These are phyloP conservation scores for Nyctalus aviator DNA, from an alignment of 2,797 vertebrate genomes.

Conservation along the genomic window DNA sequence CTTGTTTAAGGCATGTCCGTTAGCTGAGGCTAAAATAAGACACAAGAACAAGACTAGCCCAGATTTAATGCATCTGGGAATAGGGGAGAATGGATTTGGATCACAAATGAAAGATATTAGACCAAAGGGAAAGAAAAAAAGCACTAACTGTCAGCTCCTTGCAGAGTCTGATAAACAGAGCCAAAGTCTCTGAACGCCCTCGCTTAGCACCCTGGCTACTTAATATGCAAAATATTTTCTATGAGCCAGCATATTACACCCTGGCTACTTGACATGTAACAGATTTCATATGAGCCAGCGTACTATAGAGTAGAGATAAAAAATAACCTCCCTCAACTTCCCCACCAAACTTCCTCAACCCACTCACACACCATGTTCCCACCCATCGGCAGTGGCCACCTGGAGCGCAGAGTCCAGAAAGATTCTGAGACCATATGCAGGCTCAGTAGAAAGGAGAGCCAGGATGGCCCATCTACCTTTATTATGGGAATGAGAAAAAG, in stretches of 20 bases:
- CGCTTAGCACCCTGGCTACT: not conserved
- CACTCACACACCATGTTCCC: not conserved
- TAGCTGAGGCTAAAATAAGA: slow-evolving; percentile 18
- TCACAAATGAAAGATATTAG: slow-evolving; percentile 7
- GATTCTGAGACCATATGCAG: not conserved
- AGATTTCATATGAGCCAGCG: not conserved
- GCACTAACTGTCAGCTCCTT: not conserved
- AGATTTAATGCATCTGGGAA: not conserved
- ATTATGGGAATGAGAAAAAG: not conserved
- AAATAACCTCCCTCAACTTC: not conserved
- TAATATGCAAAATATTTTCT: not conserved
- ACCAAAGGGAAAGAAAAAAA: slow-evolving; percentile 12
- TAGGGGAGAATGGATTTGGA: not conserved
- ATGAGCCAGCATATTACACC: not conserved
- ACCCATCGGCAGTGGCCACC: not conserved
- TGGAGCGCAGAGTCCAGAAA: not conserved
- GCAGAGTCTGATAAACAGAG: not conserved
- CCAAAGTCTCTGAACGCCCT: not conserved
- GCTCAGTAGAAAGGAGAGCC: not conserved
- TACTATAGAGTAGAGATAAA: not conserved
- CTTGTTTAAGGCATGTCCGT: not conserved
- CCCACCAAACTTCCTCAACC: not conserved
- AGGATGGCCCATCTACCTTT: not conserved
- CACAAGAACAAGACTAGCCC: not conserved
- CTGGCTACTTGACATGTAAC: not conserved